These are phyloP conservation scores for Strix aluco DNA, from an alignment of 2,113 vertebrate genomes.

Conservation along the genomic window DNA sequence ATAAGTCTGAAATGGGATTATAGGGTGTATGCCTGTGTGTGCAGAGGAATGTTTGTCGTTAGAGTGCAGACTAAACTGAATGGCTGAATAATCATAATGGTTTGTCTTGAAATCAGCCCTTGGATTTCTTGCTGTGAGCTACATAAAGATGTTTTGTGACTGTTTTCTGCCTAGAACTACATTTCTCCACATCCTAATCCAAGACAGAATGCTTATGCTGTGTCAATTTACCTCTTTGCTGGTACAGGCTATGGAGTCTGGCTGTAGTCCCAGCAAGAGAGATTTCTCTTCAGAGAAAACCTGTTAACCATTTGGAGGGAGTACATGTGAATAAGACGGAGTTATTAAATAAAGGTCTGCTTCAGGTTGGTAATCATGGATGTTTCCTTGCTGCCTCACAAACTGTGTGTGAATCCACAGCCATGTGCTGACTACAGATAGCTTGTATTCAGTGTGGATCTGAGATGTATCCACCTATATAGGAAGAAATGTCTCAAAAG, in stretches of 20 bases:
- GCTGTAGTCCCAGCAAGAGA: neutral
- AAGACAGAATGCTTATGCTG: neutral
- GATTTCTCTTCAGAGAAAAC: neutral
- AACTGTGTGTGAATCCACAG: neutral
- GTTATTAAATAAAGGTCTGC: neutral
- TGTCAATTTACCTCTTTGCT: neutral
- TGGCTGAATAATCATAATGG: neutral
- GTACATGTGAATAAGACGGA: neutral
- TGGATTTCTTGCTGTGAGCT: neutral
- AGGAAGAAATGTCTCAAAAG: neutral
- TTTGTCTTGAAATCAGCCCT: neutral
- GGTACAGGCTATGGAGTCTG: constrained; percentile 30
- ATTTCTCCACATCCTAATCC: neutral
- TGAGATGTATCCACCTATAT: neutral
- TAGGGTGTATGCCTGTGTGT: neutral
- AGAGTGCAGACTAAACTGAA: neutral
- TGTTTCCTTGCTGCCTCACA: neutral
- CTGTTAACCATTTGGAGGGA: constrained; percentile 39
- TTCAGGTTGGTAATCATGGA: neutral
- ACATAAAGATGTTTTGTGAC: neutral
- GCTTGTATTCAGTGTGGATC: neutral
- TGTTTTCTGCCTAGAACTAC: neutral
- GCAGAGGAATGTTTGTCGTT: constrained; percentile 2
- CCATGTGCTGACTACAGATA: neutral
- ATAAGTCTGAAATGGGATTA: neutral